phyloP scores from a whole-genome alignment of 2,888 invertebrate genomes.

The Chesias legatella region DNA sequence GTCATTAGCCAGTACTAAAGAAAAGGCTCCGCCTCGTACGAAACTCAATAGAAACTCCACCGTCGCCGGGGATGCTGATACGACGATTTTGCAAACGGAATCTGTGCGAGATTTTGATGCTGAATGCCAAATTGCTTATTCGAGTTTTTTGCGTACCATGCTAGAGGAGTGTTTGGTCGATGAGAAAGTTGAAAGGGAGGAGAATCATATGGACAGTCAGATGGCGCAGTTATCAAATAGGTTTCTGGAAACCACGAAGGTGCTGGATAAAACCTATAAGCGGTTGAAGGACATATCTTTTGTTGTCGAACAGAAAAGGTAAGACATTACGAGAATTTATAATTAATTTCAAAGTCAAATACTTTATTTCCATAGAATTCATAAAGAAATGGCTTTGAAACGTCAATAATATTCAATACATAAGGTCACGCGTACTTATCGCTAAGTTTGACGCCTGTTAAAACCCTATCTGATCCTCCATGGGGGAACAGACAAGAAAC shows the following conservation, averaged over 20 bases:
- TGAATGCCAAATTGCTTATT: constrained; percentile 55
- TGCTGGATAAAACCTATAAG: constrained; percentile 66
- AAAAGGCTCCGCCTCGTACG: constrained; percentile 30
- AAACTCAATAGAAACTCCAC: constrained; percentile 44
- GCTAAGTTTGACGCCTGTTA: no score
- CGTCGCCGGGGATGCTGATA: constrained; percentile 39
- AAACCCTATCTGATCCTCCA: no score
- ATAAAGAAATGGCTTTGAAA: no score
- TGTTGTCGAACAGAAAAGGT: constrained; percentile 71
- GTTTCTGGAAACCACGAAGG: constrained; percentile 63
- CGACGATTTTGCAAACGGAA: constrained; percentile 45
- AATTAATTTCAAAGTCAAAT: no score
- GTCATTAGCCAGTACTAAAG: constrained; percentile 30
- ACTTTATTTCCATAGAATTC: no score
- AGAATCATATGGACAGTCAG: constrained; percentile 63
- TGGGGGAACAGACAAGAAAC: no score
- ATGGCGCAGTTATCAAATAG: constrained; percentile 66
- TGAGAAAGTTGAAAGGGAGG: constrained; percentile 62
- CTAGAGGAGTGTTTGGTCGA: constrained; percentile 62
- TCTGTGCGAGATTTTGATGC: constrained; percentile 48
- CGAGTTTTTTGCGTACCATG: constrained; percentile 57
- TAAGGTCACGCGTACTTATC: no score
- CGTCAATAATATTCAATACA: no score
- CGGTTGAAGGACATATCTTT: constrained; percentile 70
- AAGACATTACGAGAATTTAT: no score